Conservation (phyloP, 2,113 vertebrate species). For the Globicephala melas region DNA sequence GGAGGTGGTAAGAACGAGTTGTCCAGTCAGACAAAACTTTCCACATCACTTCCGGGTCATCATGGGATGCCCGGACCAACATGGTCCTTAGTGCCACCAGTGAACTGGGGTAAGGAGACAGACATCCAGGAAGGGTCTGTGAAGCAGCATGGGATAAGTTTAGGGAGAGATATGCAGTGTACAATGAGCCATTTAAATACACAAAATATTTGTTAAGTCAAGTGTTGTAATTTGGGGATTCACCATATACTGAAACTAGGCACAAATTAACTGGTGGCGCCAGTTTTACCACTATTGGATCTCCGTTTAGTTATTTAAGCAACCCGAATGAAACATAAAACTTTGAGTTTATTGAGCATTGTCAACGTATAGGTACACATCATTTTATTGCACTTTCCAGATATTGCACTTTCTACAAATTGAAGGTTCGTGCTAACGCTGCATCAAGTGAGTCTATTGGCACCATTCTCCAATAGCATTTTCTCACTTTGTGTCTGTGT, state of each 20-base stretch:
- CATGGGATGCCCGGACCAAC: not conserved
- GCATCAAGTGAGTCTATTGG: no score
- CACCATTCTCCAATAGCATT: not conserved
- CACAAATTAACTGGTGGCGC: not conserved
- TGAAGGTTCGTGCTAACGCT: no score
- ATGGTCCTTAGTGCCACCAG: not conserved
- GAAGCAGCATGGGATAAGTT: not conserved
- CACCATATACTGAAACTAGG: not conserved
- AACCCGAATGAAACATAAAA: constrained; percentile 34
- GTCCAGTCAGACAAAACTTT: not conserved
- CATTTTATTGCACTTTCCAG: not conserved
- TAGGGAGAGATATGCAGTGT: not conserved
- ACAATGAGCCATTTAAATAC: not conserved
- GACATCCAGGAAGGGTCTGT: not conserved
- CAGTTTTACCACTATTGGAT: not conserved
- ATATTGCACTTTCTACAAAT: not conserved
- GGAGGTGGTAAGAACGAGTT: not conserved
- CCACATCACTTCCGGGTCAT: not conserved
- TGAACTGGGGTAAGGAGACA: not conserved
- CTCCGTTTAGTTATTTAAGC: not conserved
- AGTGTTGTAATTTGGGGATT: not conserved
- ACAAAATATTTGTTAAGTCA: not conserved
- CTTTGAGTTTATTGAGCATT: not conserved
- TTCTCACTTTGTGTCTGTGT: not conserved
- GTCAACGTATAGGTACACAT: not conserved